Percentiles rank a stretch among this genome's conserved stretches.
phyloP scores from a whole-genome alignment of 2,113 vertebrate genomes.

The Sula dactylatra region DNA sequence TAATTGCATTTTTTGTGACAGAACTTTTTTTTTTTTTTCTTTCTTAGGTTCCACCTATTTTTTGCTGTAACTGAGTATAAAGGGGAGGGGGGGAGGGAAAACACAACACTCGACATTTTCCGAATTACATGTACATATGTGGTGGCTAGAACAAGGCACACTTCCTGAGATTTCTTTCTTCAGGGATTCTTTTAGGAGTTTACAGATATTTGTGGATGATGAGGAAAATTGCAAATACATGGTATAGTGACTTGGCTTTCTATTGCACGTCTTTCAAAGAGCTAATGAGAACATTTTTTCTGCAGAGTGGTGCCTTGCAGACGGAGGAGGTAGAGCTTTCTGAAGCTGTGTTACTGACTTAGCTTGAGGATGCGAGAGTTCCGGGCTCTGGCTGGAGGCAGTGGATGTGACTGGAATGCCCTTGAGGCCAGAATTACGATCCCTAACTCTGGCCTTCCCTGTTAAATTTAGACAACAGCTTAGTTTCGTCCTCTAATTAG shows the following conservation, averaged over 20 bases:
- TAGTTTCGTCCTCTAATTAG: constrained; percentile 38
- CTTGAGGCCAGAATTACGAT: background rate
- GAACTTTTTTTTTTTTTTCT: background rate
- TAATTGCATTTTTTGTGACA: background rate
- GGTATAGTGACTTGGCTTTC: background rate
- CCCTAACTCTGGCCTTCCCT: background rate
- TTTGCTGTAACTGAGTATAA: background rate
- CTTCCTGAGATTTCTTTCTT: background rate
- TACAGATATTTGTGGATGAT: background rate
- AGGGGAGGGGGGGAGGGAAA: fast-evolving
- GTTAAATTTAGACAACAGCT: constrained; percentile 36
- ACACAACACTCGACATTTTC: background rate
- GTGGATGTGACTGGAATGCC: background rate
- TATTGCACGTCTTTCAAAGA: background rate
- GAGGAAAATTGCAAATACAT: background rate
- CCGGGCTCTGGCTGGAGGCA: background rate
- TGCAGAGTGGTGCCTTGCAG: background rate
- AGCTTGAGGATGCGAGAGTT: background rate
- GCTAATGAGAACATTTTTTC: background rate
- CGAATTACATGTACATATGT: background rate
- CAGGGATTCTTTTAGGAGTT: background rate
- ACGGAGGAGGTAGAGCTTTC: background rate
- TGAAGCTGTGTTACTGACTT: background rate
- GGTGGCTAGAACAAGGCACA: background rate
- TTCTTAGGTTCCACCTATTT: background rate